Conservation (phyloP, 53 echinoderm and acorn worm genomes). For the Paracentrotus lividus region DNA sequence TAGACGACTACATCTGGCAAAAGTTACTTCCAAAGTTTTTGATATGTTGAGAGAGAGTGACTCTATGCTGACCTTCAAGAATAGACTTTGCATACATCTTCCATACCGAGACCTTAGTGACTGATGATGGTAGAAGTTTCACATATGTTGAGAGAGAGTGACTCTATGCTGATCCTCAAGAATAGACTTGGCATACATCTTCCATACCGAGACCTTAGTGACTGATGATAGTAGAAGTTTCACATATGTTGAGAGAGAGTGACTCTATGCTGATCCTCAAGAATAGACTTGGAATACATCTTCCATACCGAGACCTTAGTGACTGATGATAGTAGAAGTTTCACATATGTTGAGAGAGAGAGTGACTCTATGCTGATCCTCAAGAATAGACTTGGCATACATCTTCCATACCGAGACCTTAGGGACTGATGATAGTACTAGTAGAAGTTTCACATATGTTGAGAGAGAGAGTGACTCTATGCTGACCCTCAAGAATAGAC, state of each 20-base stretch:
- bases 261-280: background rate
- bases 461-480: background rate
- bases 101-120: constrained; percentile 7
- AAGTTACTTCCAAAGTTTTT: constrained; percentile 69
- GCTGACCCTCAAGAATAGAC: background rate
- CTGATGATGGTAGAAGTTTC: too few species aligned
- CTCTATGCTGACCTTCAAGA: background rate
- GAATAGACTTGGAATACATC: background rate
- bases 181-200: constrained; percentile 2
- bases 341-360: constrained; percentile 65
- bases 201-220: constrained; percentile 6
- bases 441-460: constrained; percentile 71
- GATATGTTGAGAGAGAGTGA: constrained; percentile 57
- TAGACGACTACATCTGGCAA: constrained; percentile 63
- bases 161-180: background rate
- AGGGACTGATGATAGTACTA: too few species aligned
- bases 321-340: too few species aligned
- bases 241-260: constrained; percentile 57
- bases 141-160: constrained; percentile 57
- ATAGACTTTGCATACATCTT: constrained; percentile 5
- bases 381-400: background rate
- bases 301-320: constrained; percentile 17
- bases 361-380: background rate
- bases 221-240: too few species aligned
- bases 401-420: constrained; percentile 25